phyloP scores from a whole-genome alignment of 2,113 vertebrate genomes.

The Antennarius striatus region DNA sequence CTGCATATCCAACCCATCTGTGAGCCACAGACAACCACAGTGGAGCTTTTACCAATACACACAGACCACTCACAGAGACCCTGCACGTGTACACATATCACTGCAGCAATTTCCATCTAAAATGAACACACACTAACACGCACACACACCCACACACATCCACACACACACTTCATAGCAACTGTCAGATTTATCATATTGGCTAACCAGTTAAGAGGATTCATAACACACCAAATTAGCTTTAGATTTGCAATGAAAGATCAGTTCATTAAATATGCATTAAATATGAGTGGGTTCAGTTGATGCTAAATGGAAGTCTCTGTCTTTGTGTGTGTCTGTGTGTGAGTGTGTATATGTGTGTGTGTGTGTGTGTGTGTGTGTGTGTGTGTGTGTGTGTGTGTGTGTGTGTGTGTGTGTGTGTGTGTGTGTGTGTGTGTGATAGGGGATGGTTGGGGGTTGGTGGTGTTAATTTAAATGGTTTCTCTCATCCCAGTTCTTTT shows the following conservation, averaged over 20 bases:
- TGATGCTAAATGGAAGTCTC: slow-evolving; percentile 66
- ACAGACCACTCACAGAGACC: neutral
- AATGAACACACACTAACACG: neutral
- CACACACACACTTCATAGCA: slow-evolving; percentile 5
- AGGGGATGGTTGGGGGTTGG: neutral
- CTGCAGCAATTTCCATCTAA: slow-evolving; percentile 9
- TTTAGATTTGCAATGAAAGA: slow-evolving; percentile 71
- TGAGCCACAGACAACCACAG: slow-evolving; percentile 50
- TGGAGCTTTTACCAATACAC: slow-evolving; percentile 12
- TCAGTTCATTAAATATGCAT: slow-evolving; percentile 77
- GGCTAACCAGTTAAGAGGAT: slow-evolving; percentile 55
- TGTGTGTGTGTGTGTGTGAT: too few species aligned
- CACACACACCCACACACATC: slow-evolving; percentile 4
- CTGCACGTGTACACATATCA: slow-evolving; percentile 18
- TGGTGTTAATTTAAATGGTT: slow-evolving; percentile 39
- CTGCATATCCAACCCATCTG: slow-evolving; percentile 74
- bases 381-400: neutral
- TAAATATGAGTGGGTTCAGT: slow-evolving; percentile 70
- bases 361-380: too few species aligned
- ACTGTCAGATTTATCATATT: slow-evolving; percentile 38
- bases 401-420: too few species aligned
- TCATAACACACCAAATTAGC: slow-evolving; percentile 64
- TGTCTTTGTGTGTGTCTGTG: slow-evolving; percentile 9
- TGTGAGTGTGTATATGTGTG: too few species aligned
- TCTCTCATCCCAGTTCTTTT: slow-evolving; percentile 1